phyloP scores from a whole-genome alignment of 2,113 vertebrate genomes.

The Puma concolor region DNA sequence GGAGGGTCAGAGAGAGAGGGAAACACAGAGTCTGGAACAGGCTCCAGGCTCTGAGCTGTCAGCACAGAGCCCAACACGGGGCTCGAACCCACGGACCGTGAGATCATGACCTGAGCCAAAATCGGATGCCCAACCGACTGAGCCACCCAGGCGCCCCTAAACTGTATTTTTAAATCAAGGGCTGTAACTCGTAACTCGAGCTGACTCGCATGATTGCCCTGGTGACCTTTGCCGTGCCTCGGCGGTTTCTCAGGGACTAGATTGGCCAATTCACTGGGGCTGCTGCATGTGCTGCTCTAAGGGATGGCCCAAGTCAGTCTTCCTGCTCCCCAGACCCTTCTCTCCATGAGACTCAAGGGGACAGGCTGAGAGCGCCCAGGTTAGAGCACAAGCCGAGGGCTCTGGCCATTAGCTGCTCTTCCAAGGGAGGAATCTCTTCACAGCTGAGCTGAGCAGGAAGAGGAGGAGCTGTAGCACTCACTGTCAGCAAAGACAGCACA shows the following conservation, averaged over 20 bases:
- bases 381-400: background rate
- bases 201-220: background rate
- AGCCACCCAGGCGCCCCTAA: background rate
- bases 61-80: too few relatives aligned
- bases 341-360: background rate
- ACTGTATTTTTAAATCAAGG: background rate
- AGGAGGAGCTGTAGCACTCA: background rate
- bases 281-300: background rate
- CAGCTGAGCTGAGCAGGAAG: background rate
- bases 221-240: background rate
- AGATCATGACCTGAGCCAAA: too few relatives aligned
- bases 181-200: background rate
- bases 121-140: too few relatives aligned
- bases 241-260: background rate
- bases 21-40: too few relatives aligned
- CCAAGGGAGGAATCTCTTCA: background rate
- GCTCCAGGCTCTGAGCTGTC: too few relatives aligned
- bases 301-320: background rate
- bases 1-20: too few relatives aligned
- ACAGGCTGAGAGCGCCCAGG: background rate
- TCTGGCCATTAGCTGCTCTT: background rate
- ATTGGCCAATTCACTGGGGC: background rate
- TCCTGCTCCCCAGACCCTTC: background rate
- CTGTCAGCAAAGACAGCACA: background rate
- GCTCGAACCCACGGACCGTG: too few relatives aligned